Evolutionary conservation across 2,797 vertebrate species (phyloP).

Genomic region (Prionace glauca): DNA sequence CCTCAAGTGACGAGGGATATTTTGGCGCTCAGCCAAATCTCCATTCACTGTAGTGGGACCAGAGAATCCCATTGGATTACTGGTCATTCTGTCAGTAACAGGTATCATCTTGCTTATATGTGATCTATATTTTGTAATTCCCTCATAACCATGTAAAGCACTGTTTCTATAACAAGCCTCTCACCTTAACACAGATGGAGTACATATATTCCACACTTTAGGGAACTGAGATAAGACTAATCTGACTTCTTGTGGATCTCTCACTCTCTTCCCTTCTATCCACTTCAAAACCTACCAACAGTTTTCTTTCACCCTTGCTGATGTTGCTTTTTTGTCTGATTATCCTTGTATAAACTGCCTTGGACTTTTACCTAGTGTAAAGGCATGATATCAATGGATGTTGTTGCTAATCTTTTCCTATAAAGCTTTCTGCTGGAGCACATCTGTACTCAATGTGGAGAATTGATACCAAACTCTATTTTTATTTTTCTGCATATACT

Average conservation of each 20-base stretch:
- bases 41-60: too few relatives aligned
- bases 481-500: not conserved
- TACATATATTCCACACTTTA: not conserved
- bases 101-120: not conserved
- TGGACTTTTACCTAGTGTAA: not conserved
- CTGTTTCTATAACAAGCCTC: not conserved
- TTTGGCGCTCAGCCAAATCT: too few relatives aligned
- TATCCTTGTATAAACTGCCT: not conserved
- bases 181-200: not conserved
- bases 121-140: not conserved
- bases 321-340: not conserved
- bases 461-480: not conserved
- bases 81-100: not conserved
- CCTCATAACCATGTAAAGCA: not conserved
- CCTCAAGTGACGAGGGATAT: not conserved
- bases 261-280: not conserved
- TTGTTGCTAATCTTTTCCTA: not conserved
- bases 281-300: not conserved
- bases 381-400: not conserved
- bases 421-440: not conserved
- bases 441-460: not conserved
- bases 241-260: not conserved
- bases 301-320: not conserved
- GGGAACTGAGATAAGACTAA: not conserved
- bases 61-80: not conserved